Conservation (phyloP, 37 sponge, comb jelly and placozoan genomes). For the Halisarca cf. caerulea region DNA sequence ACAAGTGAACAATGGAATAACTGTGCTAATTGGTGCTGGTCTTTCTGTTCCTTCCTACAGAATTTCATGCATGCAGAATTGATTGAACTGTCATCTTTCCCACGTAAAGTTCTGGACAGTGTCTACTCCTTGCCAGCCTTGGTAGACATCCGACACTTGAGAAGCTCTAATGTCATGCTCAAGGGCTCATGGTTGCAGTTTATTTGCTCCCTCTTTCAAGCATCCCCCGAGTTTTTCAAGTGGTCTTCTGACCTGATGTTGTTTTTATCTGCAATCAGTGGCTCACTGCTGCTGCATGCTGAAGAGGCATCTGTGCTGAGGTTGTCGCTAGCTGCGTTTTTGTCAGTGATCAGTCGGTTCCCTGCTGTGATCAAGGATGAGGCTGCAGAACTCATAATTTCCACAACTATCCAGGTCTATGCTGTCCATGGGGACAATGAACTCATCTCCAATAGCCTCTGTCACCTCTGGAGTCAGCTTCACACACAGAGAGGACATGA, state of each 20-base stretch:
- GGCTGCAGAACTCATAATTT: slow-evolving; percentile 58
- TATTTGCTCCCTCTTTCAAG: slow-evolving; percentile 37
- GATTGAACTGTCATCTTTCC: slow-evolving; percentile 62
- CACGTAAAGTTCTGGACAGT: slow-evolving; percentile 65
- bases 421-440: slow-evolving; percentile 58
- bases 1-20: too few relatives aligned
- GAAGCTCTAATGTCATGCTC: slow-evolving; percentile 61
- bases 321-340: slow-evolving; percentile 28
- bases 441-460: slow-evolving; percentile 42
- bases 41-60: background rate
- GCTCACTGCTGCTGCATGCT: slow-evolving; percentile 66
- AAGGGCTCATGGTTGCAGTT: slow-evolving; percentile 66
- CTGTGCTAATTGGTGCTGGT: too few relatives aligned
- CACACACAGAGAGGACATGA: slow-evolving; percentile 21
- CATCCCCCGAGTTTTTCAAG: slow-evolving; percentile 24
- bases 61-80: slow-evolving; percentile 64
- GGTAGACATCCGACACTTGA: slow-evolving; percentile 27
- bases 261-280: slow-evolving; percentile 70
- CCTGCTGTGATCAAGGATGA: slow-evolving; percentile 34
- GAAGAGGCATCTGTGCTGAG: slow-evolving; percentile 66
- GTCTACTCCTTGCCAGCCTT: slow-evolving; percentile 29
- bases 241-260: slow-evolving; percentile 62
- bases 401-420: slow-evolving; percentile 68
- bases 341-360: slow-evolving; percentile 53
- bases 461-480: slow-evolving; percentile 56